Conservation (phyloP, 2,113 vertebrate species). For the Cepphus grylle region DNA sequence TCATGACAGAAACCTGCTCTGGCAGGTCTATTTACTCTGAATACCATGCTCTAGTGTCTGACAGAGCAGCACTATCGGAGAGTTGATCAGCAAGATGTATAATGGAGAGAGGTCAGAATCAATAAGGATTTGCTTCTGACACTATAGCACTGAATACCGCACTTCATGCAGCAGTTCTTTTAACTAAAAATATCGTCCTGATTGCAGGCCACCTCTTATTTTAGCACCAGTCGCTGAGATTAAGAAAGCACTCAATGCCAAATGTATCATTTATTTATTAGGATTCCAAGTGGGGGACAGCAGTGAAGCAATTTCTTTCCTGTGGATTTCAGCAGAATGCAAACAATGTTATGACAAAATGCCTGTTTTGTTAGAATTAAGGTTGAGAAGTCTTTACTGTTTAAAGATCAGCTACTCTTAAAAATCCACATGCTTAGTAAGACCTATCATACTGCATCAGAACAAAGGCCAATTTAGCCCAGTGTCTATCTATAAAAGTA, state of each 20-base stretch:
- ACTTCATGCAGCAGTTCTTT: not conserved
- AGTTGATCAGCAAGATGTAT: not conserved
- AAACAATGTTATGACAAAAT: not conserved
- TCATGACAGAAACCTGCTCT: not conserved
- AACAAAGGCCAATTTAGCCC: not conserved
- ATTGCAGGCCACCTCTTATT: slow-evolving; percentile 1
- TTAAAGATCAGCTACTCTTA: not conserved
- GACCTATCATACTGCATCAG: not conserved
- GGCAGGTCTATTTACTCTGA: slow-evolving; percentile 10
- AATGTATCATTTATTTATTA: not conserved
- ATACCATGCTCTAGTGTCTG: not conserved
- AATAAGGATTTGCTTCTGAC: slow-evolving; percentile 8
- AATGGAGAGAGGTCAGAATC: slow-evolving; percentile 16
- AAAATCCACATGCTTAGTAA: not conserved
- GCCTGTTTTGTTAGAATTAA: not conserved
- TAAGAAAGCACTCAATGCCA: not conserved
- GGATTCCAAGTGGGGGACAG: not conserved
- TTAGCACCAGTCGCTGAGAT: not conserved
- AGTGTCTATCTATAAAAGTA: not conserved
- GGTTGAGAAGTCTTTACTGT: not conserved
- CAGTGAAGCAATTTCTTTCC: not conserved
- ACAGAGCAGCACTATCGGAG: not conserved
- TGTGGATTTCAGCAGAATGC: not conserved
- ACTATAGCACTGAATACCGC: not conserved
- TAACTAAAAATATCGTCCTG: not conserved